phyloP scores from a whole-genome alignment of 2,888 invertebrate species.

The Dromius quadrimaculatus region DNA sequence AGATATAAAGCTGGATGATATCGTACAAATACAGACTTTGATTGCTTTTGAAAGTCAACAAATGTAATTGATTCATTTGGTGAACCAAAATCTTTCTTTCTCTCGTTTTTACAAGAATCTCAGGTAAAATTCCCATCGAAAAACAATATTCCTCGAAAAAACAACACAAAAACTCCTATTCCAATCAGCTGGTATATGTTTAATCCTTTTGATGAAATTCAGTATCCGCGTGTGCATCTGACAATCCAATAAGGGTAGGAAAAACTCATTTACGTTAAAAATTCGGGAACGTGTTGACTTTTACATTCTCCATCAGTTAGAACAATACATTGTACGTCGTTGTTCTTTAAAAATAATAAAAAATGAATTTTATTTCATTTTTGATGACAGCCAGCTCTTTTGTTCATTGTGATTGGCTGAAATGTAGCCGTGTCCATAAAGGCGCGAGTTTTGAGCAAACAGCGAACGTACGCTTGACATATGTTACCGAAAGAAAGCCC shows the following conservation, averaged over 20 bases:
- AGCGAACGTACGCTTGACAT: background rate
- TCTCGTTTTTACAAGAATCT: no score
- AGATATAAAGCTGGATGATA: no score
- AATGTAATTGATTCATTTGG: no score
- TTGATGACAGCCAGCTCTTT: constrained; percentile 33
- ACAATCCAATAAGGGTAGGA: constrained; percentile 32
- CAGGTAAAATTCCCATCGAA: no score
- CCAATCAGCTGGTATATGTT: constrained; percentile 28
- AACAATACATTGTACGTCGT: constrained; percentile 21
- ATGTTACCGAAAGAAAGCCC: background rate
- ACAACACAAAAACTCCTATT: constrained; percentile 4
- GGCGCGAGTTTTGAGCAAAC: constrained; percentile 18
- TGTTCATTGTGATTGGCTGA: constrained; percentile 31
- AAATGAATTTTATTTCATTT: constrained; percentile 34
- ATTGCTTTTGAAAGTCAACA: no score
- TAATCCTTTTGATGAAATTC: constrained; percentile 40
- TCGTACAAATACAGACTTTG: no score
- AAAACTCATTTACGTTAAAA: constrained; percentile 14
- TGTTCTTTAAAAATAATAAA: constrained; percentile 29
- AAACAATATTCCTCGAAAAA: no score
- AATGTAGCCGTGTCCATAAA: constrained; percentile 15
- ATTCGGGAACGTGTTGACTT: background rate
- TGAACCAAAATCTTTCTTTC: no score
- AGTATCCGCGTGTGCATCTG: constrained; percentile 27
- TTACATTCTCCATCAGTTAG: constrained; percentile 13